phyloP scores from a whole-genome alignment of 2,797 vertebrate species.

The Phrynocephalus vlangalii region DNA sequence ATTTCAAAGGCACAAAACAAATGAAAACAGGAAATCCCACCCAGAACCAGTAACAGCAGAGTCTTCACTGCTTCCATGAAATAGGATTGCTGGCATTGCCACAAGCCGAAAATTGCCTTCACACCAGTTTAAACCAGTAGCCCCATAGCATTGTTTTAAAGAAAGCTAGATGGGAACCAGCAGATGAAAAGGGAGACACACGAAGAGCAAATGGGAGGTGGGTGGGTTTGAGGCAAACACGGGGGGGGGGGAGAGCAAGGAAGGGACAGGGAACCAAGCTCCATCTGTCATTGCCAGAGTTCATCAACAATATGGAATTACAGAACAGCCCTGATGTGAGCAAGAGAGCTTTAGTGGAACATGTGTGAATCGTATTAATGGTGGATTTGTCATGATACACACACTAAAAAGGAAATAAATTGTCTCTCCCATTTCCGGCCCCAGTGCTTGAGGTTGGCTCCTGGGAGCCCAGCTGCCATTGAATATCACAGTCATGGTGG shows the following conservation, averaged over 20 bases:
- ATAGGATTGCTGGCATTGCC: not conserved
- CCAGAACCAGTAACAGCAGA: not conserved
- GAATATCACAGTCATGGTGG: slow-evolving; percentile 49
- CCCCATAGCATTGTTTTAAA: not conserved
- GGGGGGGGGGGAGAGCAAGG: not conserved
- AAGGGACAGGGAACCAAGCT: not conserved
- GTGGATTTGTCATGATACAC: slow-evolving; percentile 68
- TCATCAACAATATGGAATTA: slow-evolving; percentile 66
- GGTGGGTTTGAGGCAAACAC: not conserved
- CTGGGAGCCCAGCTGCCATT: slow-evolving; percentile 65
- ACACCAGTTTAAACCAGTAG: not conserved
- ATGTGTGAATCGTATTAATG: slow-evolving; percentile 71
- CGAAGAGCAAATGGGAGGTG: slow-evolving; percentile 36
- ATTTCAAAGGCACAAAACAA: not conserved
- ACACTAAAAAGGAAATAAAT: slow-evolving; percentile 71
- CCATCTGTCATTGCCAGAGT: slow-evolving; percentile 65
- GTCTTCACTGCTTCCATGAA: not conserved
- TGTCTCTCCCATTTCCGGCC: slow-evolving; percentile 42
- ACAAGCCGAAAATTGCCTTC: not conserved
- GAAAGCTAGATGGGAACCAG: not conserved
- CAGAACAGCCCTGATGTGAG: slow-evolving; percentile 63
- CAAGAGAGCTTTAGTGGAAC: slow-evolving; percentile 70
- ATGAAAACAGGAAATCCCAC: not conserved
- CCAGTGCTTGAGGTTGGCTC: slow-evolving; percentile 41
- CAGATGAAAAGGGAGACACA: not conserved